Evolutionary conservation across 1,140 invertebrate species (phyloP).

Genomic region (Battus philenor): DNA sequence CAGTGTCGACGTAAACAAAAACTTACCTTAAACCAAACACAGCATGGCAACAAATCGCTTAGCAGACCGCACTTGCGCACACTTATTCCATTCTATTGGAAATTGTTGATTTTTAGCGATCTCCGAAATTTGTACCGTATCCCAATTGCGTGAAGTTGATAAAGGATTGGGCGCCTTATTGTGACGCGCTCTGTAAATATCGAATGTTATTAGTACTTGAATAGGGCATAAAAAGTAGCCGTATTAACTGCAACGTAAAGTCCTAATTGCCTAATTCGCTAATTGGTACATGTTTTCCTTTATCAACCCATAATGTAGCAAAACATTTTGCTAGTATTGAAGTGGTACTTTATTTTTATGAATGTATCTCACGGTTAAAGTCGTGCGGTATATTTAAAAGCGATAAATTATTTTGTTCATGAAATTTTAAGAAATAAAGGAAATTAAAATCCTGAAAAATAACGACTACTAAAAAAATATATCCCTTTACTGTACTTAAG

Average conservation of each 20-base stretch:
- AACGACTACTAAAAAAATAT: too few relatives aligned
- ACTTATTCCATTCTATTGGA: conserved; percentile 50
- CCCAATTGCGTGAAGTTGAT: conserved; percentile 45
- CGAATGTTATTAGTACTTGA: conserved; percentile 35
- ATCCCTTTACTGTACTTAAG: too few relatives aligned
- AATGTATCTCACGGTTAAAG: conserved; percentile 50
- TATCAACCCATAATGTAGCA: conserved; percentile 44
- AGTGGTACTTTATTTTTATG: conserved; percentile 53
- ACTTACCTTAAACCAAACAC: conserved; percentile 45
- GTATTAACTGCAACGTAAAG: conserved; percentile 29
- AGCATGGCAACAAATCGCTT: conserved; percentile 44
- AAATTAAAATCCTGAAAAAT: too few relatives aligned
- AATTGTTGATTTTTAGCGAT: conserved; percentile 55
- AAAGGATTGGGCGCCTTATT: conserved; percentile 42
- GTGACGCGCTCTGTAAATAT: conserved; percentile 44
- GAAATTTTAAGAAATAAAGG: too few relatives aligned
- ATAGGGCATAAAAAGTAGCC: conserved; percentile 28
- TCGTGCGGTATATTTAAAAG: conserved; percentile 26
- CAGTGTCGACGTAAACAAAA: conserved; percentile 37
- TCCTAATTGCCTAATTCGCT: too few relatives aligned
- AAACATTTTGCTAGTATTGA: conserved; percentile 61
- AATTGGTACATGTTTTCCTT: too few relatives aligned
- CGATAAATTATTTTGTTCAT: too few relatives aligned
- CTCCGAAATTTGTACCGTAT: conserved; percentile 57
- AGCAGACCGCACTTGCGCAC: conserved; percentile 25